Percentiles rank a stretch among this genome's conserved stretches.
Conservation (phyloP, 2,888 invertebrate genomes). For the Melanotus villosus region DNA sequence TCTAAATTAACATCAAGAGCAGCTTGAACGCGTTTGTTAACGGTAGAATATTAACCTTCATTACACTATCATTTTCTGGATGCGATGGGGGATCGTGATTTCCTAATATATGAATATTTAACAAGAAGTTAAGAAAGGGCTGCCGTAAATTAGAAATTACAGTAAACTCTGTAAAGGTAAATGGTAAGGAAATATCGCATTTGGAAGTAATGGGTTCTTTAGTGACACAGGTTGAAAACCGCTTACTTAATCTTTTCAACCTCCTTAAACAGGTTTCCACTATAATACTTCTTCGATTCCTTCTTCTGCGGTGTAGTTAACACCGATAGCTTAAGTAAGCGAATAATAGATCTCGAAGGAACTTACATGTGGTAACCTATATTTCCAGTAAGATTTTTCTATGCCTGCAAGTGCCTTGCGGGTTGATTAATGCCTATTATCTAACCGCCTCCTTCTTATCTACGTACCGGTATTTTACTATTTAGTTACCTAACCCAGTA, state of each 20-base stretch:
- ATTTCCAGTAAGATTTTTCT: too few species aligned
- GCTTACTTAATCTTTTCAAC: constrained; percentile 35
- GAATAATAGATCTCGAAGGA: constrained; percentile 27
- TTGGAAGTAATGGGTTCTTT: constrained; percentile 13
- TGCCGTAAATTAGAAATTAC: constrained; percentile 16
- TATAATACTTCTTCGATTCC: constrained; percentile 24
- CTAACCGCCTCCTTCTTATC: not conserved
- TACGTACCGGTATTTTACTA: too few species aligned
- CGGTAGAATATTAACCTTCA: not conserved
- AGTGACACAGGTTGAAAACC: constrained; percentile 13
- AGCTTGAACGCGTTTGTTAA: not conserved
- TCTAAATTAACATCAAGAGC: not conserved
- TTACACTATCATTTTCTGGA: not conserved
- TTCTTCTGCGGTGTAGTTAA: constrained; percentile 28
- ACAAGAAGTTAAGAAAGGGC: not conserved
- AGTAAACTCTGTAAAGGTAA: not conserved
- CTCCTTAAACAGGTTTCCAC: constrained; percentile 33
- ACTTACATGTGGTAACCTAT: constrained; percentile 15
- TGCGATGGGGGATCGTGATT: not conserved
- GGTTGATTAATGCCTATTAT: not conserved
- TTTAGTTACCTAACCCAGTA: too few species aligned
- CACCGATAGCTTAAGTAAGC: constrained; percentile 27
- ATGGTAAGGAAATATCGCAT: constrained; percentile 13
- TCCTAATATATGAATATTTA: not conserved
- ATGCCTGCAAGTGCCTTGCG: too few species aligned